These are phyloP conservation scores for Agrotis exclamationis DNA, from an alignment of 2,888 invertebrate genomes.

Conservation along the genomic window DNA sequence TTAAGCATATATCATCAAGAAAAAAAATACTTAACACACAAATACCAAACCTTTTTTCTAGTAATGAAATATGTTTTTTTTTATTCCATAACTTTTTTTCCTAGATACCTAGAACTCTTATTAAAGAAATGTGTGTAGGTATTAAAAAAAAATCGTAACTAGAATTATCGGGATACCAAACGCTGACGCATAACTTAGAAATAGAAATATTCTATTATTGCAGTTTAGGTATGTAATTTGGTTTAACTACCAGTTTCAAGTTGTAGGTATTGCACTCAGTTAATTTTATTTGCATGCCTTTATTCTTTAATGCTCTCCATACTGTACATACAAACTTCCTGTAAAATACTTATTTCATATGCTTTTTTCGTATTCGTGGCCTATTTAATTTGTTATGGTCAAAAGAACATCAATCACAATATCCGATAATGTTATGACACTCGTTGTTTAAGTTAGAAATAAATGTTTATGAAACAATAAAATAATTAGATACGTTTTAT, in stretches of 20 bases:
- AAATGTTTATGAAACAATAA: constrained; percentile 27
- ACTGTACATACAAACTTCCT: neutral
- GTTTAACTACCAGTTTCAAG: no score
- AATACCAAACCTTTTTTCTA: no score
- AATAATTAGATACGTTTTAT: constrained; percentile 21
- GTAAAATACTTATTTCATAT: neutral
- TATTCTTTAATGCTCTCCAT: neutral
- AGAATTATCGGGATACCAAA: no score
- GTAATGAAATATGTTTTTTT: neutral
- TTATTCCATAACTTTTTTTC: no score
- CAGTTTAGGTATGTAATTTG: no score
- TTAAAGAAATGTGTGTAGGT: no score
- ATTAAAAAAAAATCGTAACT: no score
- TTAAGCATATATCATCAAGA: neutral
- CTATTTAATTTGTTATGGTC: neutral
- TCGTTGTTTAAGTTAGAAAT: constrained; percentile 18
- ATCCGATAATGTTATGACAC: neutral
- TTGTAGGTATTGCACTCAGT: neutral
- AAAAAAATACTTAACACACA: neutral
- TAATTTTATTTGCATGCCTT: neutral
- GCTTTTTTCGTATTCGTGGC: neutral
- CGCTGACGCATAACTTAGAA: no score
- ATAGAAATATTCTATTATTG: no score
- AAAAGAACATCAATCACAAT: neutral
- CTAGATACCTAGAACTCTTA: no score